These are phyloP conservation scores for Macrosoma leucophasiata DNA, from an alignment of 2,888 invertebrate species.

Conservation along the genomic window DNA sequence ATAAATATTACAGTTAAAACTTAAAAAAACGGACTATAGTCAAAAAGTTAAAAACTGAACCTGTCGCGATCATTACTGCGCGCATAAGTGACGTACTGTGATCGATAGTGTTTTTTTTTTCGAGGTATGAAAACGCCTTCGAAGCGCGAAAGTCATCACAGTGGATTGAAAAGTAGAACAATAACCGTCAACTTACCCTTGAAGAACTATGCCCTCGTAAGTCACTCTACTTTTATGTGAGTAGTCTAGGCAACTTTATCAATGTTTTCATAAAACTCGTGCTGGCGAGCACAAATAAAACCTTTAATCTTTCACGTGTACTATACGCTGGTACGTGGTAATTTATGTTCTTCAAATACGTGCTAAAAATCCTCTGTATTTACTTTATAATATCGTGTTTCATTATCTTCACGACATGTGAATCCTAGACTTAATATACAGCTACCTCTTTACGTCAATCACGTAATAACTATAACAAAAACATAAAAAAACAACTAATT, in stretches of 20 bases:
- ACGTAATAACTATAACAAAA: too few species aligned
- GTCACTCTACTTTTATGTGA: conserved; percentile 21
- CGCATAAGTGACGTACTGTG: conserved; percentile 2
- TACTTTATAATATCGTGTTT: too few species aligned
- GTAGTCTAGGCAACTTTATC: conserved; percentile 14
- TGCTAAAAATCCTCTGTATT: too few species aligned
- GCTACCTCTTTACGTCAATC: too few species aligned
- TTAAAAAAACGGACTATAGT: too few species aligned
- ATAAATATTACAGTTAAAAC: too few species aligned
- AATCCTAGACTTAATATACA: too few species aligned
- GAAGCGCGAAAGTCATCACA: conserved; percentile 17
- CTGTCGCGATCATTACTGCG: too few species aligned
- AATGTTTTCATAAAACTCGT: conserved; percentile 24
- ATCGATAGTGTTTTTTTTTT: conserved; percentile 1
- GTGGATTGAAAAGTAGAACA: not conserved
- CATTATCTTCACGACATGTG: too few species aligned
- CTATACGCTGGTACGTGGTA: conserved; percentile 4
- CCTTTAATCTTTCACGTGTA: conserved; percentile 23
- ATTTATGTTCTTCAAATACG: conserved; percentile 5
- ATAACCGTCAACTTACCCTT: conserved; percentile 25
- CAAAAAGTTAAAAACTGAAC: too few species aligned
- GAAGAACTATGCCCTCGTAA: conserved; percentile 44
- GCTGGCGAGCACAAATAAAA: conserved; percentile 14
- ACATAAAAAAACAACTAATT: too few species aligned
- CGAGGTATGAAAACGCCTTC: conserved; percentile 42